A percentile compares a stretch with the other conserved stretches of the same genome.
Conservation (phyloP, 2,113 vertebrate species). For the Saimiri boliviensis region DNA sequence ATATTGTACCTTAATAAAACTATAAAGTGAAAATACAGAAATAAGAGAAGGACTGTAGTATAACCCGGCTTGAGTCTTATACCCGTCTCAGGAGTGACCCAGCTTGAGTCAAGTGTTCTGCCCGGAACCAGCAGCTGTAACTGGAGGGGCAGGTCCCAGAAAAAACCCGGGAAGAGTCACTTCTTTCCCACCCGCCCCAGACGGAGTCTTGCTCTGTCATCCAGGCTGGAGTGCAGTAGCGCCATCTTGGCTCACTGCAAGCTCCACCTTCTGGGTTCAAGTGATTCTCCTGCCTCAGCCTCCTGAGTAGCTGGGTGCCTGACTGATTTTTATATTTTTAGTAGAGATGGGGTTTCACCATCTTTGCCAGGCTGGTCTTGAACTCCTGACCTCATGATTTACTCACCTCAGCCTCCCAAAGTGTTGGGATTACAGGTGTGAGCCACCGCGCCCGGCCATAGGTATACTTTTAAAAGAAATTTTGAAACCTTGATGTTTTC, state of each 20-base stretch:
- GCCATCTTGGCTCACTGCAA: too few relatives aligned
- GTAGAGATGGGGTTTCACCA: too few relatives aligned
- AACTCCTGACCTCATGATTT: too few relatives aligned
- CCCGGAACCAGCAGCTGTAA: neutral
- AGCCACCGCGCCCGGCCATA: neutral
- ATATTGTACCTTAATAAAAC: neutral
- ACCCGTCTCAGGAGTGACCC: neutral
- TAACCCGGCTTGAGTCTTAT: neutral
- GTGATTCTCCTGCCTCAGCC: too few relatives aligned
- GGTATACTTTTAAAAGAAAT: neutral
- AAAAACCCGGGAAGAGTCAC: neutral
- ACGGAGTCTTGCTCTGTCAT: too few relatives aligned
- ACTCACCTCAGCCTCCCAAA: too few relatives aligned
- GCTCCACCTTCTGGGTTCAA: too few relatives aligned
- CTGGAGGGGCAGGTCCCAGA: neutral
- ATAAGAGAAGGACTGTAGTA: neutral
- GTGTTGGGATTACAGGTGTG: too few relatives aligned
- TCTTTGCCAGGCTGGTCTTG: too few relatives aligned
- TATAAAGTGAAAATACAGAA: neutral
- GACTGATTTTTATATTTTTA: too few relatives aligned
- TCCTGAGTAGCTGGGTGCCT: too few relatives aligned
- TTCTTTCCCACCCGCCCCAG: neutral
- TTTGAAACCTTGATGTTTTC: slow-evolving; percentile 2
- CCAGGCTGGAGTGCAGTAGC: too few relatives aligned
- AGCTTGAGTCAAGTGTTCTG: neutral